Evolutionary conservation across 2,888 invertebrate species (phyloP), one percentile per base, ranked within the genome.

Genomic region (Pammene fasciana): DNA sequence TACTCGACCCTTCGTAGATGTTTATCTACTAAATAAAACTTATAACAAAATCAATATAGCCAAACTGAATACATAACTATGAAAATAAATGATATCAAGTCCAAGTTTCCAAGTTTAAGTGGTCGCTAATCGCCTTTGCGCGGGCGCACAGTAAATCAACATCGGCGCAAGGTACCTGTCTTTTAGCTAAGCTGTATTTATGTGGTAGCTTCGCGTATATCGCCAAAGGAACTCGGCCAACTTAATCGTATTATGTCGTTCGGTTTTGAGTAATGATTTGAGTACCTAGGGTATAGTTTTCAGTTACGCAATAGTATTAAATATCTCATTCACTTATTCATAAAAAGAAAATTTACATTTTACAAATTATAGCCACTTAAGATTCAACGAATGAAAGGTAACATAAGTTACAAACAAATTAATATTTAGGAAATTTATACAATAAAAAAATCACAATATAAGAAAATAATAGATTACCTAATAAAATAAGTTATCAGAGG

Each of bases 91-190:
- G 13, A 26, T 18, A 36, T 46, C 16, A 61, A 46, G 34, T 46
- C 50, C 48, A 11, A 57, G 64, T 65, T 73, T 70, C 72, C 68
- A 9, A 72, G 72, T 71, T 71, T 70, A 66, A 74, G 78, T 71
- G 68, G 77, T 68, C 62, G 16, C 43, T 61, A 70, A 68, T 70
- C 67, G 64, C 56, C 36, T 65, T 18, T 54, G 65, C 70, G 64
- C 66, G 70, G 67, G 64, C 57, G 46, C 74, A 65, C 75, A 72
- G 72, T 82, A 82, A 79, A 83, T 83, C 80, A 79, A 74, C 71
- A 45, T 72, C 65, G 75, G 73, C 72, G 75, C 76, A 74, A 76
- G 72, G 76, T 70, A 10, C 16, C 13, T 50, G 41, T 65, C 54
- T 59, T 55, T 65, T 46, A 52, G 68, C 65, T 68, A 54, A 70